Evolutionary conservation across 2,797 vertebrate genomes (phyloP).

Genomic region (Cercopithecus mitis): DNA sequence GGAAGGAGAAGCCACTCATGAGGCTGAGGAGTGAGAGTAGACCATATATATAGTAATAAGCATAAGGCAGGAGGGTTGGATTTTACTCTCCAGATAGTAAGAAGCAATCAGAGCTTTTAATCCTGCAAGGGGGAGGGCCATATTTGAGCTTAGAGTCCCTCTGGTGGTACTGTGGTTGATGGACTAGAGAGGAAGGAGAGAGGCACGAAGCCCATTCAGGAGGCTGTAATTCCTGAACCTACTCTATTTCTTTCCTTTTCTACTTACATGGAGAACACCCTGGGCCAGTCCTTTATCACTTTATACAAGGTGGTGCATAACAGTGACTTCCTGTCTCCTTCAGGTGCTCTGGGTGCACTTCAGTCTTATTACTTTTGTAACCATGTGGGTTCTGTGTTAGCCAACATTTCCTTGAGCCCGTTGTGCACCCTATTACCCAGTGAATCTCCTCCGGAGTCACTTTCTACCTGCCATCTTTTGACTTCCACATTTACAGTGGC

Average conservation of each 20-base stretch:
- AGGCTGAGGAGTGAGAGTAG: neutral
- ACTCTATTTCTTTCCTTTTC: neutral
- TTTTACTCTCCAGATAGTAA: neutral
- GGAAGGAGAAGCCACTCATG: neutral
- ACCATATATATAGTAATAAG: neutral
- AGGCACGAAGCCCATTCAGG: neutral
- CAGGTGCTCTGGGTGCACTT: neutral
- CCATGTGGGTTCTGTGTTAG: neutral
- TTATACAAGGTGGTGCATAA: neutral
- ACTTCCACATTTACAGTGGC: neutral
- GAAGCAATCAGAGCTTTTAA: neutral
- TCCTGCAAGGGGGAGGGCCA: neutral
- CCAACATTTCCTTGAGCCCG: neutral
- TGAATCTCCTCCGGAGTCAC: neutral
- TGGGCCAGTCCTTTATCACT: too few relatives aligned
- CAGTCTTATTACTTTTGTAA: neutral
- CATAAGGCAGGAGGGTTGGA: neutral
- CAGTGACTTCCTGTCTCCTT: neutral
- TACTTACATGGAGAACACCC: neutral
- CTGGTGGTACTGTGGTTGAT: conserved; percentile 33
- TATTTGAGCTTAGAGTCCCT: conserved; percentile 52
- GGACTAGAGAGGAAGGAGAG: neutral
- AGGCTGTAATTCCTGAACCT: neutral
- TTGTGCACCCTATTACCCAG: fast-evolving
- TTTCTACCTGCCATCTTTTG: neutral